These are phyloP conservation scores for Oligia fasciuncula DNA, from an alignment of 2,888 invertebrate genomes.

Conservation along the genomic window DNA sequence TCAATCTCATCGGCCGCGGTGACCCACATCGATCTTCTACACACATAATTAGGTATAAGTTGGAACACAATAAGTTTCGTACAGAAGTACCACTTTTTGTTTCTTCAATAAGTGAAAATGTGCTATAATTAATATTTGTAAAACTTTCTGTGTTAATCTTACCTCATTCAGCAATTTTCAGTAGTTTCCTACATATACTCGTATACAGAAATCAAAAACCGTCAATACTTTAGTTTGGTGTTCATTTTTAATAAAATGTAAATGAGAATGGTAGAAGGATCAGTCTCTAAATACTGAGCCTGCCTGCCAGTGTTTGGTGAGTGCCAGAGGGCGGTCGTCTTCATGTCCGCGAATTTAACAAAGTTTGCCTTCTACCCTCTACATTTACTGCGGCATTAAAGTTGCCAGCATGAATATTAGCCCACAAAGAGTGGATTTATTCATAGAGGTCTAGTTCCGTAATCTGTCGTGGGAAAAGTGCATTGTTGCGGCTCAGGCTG, in stretches of 20 bases:
- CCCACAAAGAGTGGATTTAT: conserved; percentile 51
- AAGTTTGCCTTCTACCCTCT: conserved; percentile 1
- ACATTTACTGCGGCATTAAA: not conserved
- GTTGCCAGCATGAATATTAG: conserved; percentile 45
- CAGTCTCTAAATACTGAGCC: not conserved
- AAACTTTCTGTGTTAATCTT: not conserved
- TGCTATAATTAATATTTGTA: not conserved
- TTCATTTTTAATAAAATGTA: not conserved
- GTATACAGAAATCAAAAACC: not conserved
- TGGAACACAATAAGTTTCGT: not conserved
- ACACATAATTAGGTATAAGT: conserved; percentile 51
- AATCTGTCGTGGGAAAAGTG: conserved; percentile 59
- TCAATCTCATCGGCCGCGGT: conserved; percentile 45
- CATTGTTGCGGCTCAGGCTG: conserved; percentile 27
- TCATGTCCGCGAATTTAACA: not conserved
- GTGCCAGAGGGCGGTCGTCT: too few relatives aligned
- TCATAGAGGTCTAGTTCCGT: conserved; percentile 45
- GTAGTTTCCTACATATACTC: too few relatives aligned
- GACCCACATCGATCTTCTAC: conserved; percentile 55
- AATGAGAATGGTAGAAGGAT: not conserved
- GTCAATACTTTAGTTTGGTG: not conserved
- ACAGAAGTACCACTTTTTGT: conserved; percentile 20
- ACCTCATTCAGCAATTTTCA: not conserved
- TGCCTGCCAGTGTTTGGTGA: not conserved
- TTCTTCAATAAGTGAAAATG: not conserved